Percentiles rank a stretch among this genome's conserved stretches.
phyloP scores from a whole-genome alignment of 1,140 invertebrate genomes.

The Euwallacea similis region DNA sequence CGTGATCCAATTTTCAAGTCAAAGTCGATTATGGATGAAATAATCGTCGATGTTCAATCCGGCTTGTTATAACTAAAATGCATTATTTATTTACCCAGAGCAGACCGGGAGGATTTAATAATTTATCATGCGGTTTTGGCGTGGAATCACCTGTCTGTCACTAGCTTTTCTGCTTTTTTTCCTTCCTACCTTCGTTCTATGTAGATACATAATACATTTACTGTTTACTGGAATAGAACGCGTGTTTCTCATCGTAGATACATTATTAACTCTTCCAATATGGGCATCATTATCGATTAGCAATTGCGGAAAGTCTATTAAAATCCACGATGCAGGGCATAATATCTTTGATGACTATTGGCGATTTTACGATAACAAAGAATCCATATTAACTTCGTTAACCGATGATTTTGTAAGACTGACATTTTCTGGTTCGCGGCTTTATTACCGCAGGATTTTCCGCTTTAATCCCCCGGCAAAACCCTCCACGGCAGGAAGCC shows the following conservation, averaged over 20 bases:
- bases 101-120: conserved; percentile 27
- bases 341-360: too few species aligned
- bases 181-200: background rate
- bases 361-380: too few species aligned
- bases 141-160: conserved; percentile 34
- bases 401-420: too few species aligned
- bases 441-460: too few species aligned
- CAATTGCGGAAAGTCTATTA: too few species aligned
- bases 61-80: conserved; percentile 30
- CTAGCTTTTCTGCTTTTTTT: conserved; percentile 22
- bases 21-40: conserved; percentile 36
- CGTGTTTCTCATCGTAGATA: background rate
- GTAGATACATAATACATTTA: conserved; percentile 17
- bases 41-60: conserved; percentile 43
- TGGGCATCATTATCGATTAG: conserved; percentile 5
- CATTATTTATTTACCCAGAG: conserved; percentile 29
- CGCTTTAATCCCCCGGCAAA: too few species aligned
- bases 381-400: too few species aligned
- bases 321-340: too few species aligned
- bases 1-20: conserved; percentile 43
- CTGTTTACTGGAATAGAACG: conserved; percentile 8
- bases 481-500: too few species aligned
- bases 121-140: conserved; percentile 26
- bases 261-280: conserved; percentile 9
- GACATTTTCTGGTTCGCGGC: too few species aligned